Evolutionary conservation across 1,140 invertebrate species (phyloP).

Genomic region (Cherax quadricarinatus): DNA sequence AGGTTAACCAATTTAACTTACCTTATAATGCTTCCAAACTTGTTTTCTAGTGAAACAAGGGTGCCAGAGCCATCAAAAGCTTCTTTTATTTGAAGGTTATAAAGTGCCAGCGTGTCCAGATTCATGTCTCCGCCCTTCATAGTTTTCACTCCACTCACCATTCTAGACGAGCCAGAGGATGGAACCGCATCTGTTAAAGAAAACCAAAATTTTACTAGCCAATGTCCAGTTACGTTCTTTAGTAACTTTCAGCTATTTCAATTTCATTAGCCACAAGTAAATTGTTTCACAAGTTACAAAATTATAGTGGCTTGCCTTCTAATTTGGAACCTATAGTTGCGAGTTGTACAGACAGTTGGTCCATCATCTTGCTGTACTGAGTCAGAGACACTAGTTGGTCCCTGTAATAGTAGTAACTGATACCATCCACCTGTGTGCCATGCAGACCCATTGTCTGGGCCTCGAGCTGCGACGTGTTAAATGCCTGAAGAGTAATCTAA

Average conservation of each 20-base stretch:
- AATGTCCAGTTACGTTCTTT: no score
- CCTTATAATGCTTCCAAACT: background rate
- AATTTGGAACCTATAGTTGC: background rate
- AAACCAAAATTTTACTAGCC: no score
- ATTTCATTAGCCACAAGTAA: no score
- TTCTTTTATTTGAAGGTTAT: background rate
- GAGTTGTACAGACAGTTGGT: background rate
- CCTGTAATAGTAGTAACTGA: background rate
- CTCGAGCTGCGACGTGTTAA: background rate
- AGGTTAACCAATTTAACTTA: background rate
- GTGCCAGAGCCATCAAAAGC: background rate
- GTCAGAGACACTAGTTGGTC: background rate
- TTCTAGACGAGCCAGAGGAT: background rate
- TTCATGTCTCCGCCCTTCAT: background rate
- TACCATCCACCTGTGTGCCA: background rate
- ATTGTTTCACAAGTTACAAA: no score
- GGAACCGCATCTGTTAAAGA: background rate
- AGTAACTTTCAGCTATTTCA: no score
- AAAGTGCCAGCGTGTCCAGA: background rate
- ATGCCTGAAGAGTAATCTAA: background rate
- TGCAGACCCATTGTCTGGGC: background rate
- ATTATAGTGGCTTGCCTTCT: background rate
- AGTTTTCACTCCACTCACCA: background rate
- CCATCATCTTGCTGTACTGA: background rate
- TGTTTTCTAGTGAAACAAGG: background rate